Evolutionary conservation across 2,113 vertebrate species (phyloP).

Genomic region (Noctilio leporinus): DNA sequence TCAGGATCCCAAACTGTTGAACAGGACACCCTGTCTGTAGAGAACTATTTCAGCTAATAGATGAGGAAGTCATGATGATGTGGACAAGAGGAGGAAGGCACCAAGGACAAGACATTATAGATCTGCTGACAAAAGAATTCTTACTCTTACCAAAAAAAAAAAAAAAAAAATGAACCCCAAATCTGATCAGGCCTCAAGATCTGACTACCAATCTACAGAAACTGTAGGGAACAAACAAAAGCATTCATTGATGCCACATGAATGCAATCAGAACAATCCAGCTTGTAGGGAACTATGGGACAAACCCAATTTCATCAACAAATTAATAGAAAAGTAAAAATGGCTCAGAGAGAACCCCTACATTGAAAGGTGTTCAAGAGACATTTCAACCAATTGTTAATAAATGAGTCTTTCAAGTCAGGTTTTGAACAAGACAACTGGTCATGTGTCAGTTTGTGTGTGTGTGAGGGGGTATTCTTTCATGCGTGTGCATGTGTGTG

Average conservation of each 20-base stretch:
- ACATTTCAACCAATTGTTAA: background rate
- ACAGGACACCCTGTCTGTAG: background rate
- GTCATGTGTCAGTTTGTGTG: background rate
- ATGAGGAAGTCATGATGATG: background rate
- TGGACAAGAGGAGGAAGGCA: background rate
- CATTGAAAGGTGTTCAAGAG: background rate
- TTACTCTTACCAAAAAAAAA: background rate
- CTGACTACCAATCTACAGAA: background rate
- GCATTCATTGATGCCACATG: background rate
- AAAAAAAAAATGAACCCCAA: background rate
- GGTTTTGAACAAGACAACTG: background rate
- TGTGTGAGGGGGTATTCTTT: too few species aligned
- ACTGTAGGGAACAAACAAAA: background rate
- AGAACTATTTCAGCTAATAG: background rate
- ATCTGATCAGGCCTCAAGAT: background rate
- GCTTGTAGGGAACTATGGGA: background rate
- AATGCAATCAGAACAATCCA: background rate
- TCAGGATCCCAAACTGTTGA: background rate
- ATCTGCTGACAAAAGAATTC: background rate
- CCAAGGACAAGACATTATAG: background rate
- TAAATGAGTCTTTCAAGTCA: background rate
- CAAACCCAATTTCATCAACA: background rate
- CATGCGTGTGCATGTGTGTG: background rate
- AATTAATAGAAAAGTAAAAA: background rate
- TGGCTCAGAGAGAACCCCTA: background rate